phyloP scores from a whole-genome alignment of 37 sponge, comb jelly and placozoan genomes.

The Beroe ovata region DNA sequence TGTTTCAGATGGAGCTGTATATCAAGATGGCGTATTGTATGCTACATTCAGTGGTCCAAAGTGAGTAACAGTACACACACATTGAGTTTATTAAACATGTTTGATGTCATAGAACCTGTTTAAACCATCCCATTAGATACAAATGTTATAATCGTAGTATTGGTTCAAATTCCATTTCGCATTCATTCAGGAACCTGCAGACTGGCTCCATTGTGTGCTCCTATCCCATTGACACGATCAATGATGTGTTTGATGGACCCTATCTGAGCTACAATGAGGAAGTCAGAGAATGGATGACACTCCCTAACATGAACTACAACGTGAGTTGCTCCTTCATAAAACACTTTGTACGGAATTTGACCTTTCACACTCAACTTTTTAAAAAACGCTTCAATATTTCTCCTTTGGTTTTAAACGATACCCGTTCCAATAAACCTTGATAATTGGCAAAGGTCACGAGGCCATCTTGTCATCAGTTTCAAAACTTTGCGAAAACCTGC shows the following conservation, averaged over 20 bases:
- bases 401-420: no score
- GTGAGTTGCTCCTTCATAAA: slow-evolving; percentile 6
- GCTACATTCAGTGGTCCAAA: slow-evolving; percentile 66
- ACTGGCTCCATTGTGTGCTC: slow-evolving; percentile 65
- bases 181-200: slow-evolving; percentile 28
- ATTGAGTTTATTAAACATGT: not conserved
- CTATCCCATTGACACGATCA: slow-evolving; percentile 14
- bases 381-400: no score
- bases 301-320: not conserved
- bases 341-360: no score
- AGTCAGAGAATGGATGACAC: not conserved
- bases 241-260: slow-evolving; percentile 59
- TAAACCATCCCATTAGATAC: no score
- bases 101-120: not conserved
- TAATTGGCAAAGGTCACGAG: no score
- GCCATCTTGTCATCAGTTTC: no score
- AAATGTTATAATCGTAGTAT: no score
- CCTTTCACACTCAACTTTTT: no score
- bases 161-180: not conserved
- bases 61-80: slow-evolving; percentile 9
- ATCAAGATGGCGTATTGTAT: slow-evolving; percentile 17
- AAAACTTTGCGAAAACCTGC: no score
- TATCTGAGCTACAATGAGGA: slow-evolving; percentile 10
- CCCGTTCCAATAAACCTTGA: no score
- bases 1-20: slow-evolving; percentile 56